These are phyloP conservation scores for Euleptes europaea DNA, from an alignment of 2,113 vertebrate genomes.

Conservation along the genomic window DNA sequence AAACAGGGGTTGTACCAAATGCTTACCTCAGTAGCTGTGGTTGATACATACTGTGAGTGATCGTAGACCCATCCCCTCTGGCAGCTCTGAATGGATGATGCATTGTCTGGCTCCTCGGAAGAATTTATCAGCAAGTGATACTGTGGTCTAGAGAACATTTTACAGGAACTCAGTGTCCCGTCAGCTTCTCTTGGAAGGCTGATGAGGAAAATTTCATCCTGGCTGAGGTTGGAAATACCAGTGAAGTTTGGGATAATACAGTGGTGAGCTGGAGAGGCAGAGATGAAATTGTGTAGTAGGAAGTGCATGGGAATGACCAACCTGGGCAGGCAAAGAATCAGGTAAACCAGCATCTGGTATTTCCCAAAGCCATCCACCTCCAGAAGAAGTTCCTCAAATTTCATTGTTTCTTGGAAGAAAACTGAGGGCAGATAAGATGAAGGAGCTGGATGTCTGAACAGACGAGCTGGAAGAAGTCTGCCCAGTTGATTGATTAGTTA, in stretches of 20 bases:
- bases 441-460: background rate
- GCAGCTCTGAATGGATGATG: conserved; percentile 69
- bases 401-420: conserved; percentile 63
- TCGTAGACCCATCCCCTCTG: conserved; percentile 86
- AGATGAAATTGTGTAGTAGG: conserved; percentile 86
- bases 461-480: background rate
- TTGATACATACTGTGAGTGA: conserved; percentile 79
- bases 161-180: conserved; percentile 79
- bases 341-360: conserved; percentile 80
- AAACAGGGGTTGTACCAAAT: background rate
- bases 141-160: conserved; percentile 78
- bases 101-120: conserved; percentile 57
- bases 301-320: conserved; percentile 86
- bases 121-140: conserved; percentile 75
- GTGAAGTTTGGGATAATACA: conserved; percentile 74
- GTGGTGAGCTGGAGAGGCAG: conserved; percentile 80
- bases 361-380: conserved; percentile 80
- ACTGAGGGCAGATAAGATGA: too few species aligned
- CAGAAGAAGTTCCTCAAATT: conserved; percentile 81
- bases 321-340: conserved; percentile 78
- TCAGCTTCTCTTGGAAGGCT: conserved; percentile 74
- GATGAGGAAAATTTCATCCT: conserved; percentile 64
- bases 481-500: background rate
- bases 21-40: conserved; percentile 85
- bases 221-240: conserved; percentile 74